These are phyloP conservation scores for Poeciliopsis gracilis DNA, from an alignment of 2,797 vertebrate species.

Conservation along the genomic window DNA sequence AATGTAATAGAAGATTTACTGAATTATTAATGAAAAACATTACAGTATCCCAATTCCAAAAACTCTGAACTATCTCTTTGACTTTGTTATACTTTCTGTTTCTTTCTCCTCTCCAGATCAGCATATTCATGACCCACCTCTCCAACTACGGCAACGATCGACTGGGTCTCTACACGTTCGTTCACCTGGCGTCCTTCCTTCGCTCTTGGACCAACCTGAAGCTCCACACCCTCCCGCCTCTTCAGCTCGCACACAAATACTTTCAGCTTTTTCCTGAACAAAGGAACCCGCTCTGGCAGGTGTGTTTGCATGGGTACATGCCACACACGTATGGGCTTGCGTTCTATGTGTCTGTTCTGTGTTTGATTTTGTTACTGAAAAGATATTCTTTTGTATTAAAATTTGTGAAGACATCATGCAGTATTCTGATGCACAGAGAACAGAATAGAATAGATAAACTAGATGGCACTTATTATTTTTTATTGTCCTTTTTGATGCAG, in stretches of 20 bases:
- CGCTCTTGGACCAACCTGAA: constrained; percentile 91
- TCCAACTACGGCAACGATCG: constrained; percentile 97
- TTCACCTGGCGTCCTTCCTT: constrained; percentile 91
- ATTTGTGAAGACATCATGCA: not conserved
- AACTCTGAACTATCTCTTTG: not conserved
- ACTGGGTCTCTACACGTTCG: constrained; percentile 95
- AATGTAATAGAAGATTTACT: not conserved
- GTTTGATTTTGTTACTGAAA: not conserved
- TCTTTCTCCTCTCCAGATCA: constrained; percentile 82
- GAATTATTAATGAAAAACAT: not conserved
- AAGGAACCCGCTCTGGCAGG: constrained; percentile 96
- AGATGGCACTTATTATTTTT: not conserved
- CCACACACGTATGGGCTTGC: constrained; percentile 21
- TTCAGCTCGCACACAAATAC: constrained; percentile 92
- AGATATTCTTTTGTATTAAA: not conserved
- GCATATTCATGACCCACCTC: constrained; percentile 98
- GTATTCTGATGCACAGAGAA: not conserved
- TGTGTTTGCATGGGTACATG: constrained; percentile 65
- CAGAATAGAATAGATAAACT: not conserved
- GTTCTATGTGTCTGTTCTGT: constrained; percentile 5
- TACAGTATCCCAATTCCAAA: not conserved
- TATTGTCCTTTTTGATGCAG: not conserved
- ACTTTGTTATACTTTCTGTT: not conserved
- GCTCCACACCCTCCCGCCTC: constrained; percentile 89
- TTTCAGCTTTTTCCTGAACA: constrained; percentile 95